Base-by-base conservation (phyloP, 2,888 invertebrate genomes). In the Chaetogeoica ovagalla region DNA sequence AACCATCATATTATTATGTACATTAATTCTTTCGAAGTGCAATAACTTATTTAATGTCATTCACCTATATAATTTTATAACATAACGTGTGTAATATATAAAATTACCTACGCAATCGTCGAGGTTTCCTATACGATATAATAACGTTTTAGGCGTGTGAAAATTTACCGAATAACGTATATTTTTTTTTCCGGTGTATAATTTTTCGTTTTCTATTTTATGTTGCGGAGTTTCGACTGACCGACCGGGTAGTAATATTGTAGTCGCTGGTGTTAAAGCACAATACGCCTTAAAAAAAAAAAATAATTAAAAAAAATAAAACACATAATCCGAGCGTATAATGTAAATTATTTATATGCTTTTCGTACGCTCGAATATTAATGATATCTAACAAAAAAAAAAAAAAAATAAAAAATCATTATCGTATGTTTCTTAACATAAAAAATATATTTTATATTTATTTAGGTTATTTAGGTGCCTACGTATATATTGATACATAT, bases 101-200 rank as follows among this genome's bases (percentile, higher is more conserved):
- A 70, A 66, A 68, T 52, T 66, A 66, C 43, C 7, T 9, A 7
- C n/a, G 57, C 52, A 66, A 59, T 62, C 17, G 37, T 69, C 52
- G 69, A 69, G 77, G 68, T 77, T 77, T 60, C 6, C 1, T 9
- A 48, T 2, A 0, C 23, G 8, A 21, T n/a, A 21, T 21, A 9
- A 19, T 37, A 65, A 43, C 23, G 15, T 66, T n/a, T 57, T 66
- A 75, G 30, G 66, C 75, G 66, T 75, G 75, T 75, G 75, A 75
- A 75, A 66, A 66, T 43, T 39, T 7, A 23, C 23, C 43, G 9
- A 66, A 75, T n/a, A 21, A 23, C 15, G 0, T 65, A n/a, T n/a
- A n/a, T 65, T 66, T 74, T 43, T 43, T 65, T 66, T 65, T 75
- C 19, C 1, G n/a, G 65, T 75, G 59, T 66, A 66, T 75, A 57